Conservation (phyloP, 1,140 invertebrate species). For the Apis cerana region DNA sequence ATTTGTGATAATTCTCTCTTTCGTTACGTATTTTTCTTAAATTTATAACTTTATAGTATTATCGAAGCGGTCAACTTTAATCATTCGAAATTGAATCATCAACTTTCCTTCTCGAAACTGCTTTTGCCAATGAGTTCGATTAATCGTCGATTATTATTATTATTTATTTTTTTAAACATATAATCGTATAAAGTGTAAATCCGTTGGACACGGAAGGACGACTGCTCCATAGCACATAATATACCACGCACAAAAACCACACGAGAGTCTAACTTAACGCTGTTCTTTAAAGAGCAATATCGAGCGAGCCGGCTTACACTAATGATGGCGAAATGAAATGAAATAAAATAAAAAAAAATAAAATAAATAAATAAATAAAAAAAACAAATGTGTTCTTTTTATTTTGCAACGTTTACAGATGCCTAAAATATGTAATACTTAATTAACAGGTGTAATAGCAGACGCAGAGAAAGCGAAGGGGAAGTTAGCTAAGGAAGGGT, state of each 20-base stretch:
- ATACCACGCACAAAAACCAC: conserved; percentile 77
- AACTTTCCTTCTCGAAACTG: not conserved
- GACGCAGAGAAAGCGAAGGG: conserved; percentile 81
- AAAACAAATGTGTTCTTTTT: conserved; percentile 69
- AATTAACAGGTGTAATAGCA: conserved; percentile 82
- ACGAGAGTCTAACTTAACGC: conserved; percentile 77
- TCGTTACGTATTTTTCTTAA: too few relatives aligned
- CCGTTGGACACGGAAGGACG: conserved; percentile 60
- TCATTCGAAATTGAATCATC: not conserved
- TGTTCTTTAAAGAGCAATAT: conserved; percentile 73
- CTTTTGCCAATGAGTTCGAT: too few relatives aligned
- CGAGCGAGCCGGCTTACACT: conserved; percentile 80
- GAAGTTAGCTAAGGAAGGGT: conserved; percentile 81
- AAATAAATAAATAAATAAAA: conserved; percentile 10
- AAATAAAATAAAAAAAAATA: conserved; percentile 67
- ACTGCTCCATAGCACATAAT: conserved; percentile 80
- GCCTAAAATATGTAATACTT: conserved; percentile 80
- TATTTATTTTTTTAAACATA: not conserved
- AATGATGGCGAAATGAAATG: conserved; percentile 77
- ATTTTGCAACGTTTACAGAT: conserved; percentile 74
- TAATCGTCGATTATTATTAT: not conserved
- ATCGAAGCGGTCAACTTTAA: too few relatives aligned
- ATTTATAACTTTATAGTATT: too few relatives aligned
- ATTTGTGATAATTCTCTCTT: too few relatives aligned
- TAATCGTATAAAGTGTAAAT: too few relatives aligned